Evolutionary conservation across 2,888 invertebrate genomes (phyloP).

Genomic region (Glyphotaelius pellucidus): DNA sequence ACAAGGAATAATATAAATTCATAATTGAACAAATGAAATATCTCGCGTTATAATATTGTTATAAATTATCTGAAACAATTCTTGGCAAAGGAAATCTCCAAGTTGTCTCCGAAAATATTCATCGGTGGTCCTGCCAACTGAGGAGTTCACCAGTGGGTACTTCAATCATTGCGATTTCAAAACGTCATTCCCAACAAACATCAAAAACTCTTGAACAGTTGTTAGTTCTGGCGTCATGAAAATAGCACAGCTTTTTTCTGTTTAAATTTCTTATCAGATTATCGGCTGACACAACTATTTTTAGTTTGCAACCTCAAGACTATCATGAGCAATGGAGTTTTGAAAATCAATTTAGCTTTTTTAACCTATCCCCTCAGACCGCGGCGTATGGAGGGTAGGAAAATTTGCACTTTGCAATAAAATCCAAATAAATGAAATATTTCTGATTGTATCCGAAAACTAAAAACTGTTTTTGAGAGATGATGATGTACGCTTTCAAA

Average conservation of each 20-base stretch:
- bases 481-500: too few species aligned
- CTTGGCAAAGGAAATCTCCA: neutral
- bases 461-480: too few species aligned
- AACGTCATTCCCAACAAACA: neutral
- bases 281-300: neutral
- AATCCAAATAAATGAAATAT: too few species aligned
- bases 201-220: neutral
- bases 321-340: neutral
- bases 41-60: neutral
- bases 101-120: neutral
- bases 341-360: too few species aligned
- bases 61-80: neutral
- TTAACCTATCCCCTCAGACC: too few species aligned
- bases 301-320: neutral
- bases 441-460: too few species aligned
- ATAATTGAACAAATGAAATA: neutral
- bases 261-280: too few species aligned
- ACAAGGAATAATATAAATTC: neutral
- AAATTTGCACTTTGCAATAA: too few species aligned
- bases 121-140: neutral
- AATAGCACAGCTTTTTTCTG: too few species aligned
- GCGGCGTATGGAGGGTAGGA: too few species aligned
- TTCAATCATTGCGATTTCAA: neutral
- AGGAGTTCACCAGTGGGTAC: neutral
- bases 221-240: neutral